Conservation (phyloP, 2,888 invertebrate genomes). For the Mantis religiosa region DNA sequence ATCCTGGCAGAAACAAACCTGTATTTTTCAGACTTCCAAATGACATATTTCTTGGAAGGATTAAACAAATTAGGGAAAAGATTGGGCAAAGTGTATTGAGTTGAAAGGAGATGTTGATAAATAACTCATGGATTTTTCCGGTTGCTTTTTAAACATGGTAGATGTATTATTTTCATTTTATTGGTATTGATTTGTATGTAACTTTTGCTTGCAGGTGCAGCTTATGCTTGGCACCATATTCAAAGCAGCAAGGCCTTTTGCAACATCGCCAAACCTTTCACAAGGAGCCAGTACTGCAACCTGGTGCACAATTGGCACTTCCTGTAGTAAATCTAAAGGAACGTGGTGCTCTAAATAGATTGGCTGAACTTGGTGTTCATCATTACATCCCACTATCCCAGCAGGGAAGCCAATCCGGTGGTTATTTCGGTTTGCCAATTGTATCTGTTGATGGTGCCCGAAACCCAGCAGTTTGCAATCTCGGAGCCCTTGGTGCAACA, state of each 20-base stretch:
- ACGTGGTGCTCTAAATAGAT: constrained; percentile 59
- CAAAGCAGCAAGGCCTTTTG: constrained; percentile 54
- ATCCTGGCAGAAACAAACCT: too few species aligned
- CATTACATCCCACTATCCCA: constrained; percentile 71
- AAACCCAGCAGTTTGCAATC: constrained; percentile 54
- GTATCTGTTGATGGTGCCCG: constrained; percentile 61
- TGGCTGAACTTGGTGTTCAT: constrained; percentile 64
- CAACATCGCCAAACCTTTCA: constrained; percentile 64
- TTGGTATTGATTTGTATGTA: too few species aligned
- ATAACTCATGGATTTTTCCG: too few species aligned
- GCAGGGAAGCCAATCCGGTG: constrained; percentile 53
- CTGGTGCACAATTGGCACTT: constrained; percentile 57
- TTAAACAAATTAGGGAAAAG: too few species aligned
- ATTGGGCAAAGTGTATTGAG: too few species aligned
- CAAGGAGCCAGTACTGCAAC: constrained; percentile 45
- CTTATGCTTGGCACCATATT: constrained; percentile 68
- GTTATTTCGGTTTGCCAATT: constrained; percentile 68
- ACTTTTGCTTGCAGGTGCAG: constrained; percentile 51
- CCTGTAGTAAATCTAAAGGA: constrained; percentile 70
- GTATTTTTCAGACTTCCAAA: too few species aligned
- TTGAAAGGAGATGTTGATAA: too few species aligned
- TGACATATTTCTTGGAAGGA: too few species aligned
- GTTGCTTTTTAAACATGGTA: too few species aligned
- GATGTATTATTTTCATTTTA: too few species aligned
- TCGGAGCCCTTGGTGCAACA: constrained; percentile 64